Conservation (phyloP, 1,140 invertebrate species). For the Proales similis region DNA sequence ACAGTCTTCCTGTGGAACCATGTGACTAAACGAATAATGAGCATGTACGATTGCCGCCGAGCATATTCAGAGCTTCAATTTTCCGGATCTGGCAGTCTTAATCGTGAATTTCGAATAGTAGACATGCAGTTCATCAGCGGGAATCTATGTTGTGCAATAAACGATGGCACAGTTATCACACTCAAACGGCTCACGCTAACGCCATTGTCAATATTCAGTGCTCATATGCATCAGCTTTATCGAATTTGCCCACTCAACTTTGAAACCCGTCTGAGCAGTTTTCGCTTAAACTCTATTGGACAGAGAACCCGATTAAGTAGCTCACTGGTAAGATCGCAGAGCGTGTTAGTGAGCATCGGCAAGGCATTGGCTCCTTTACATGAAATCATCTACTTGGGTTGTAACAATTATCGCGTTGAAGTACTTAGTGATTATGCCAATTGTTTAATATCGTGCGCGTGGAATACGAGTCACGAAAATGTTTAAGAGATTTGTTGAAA, state of each 20-base stretch:
- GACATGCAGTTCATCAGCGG: conserved; percentile 25
- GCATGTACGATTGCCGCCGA: conserved; percentile 24
- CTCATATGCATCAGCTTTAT: conserved; percentile 32
- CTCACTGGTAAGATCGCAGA: conserved; percentile 18
- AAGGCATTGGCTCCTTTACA: conserved; percentile 19
- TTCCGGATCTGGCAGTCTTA: too few relatives aligned
- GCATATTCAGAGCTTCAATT: neutral
- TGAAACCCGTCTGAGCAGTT: conserved; percentile 15
- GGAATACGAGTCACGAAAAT: conserved; percentile 33
- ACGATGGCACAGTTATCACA: conserved; percentile 12
- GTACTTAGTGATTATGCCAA: conserved; percentile 35
- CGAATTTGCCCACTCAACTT: conserved; percentile 6
- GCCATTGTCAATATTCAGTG: conserved; percentile 10
- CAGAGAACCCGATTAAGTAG: conserved; percentile 12
- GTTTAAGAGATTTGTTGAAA: too few relatives aligned
- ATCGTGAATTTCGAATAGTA: conserved; percentile 20
- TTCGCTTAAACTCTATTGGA: neutral
- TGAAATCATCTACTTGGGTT: conserved; percentile 19
- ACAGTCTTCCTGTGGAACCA: conserved; percentile 31
- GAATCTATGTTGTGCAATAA: conserved; percentile 25
- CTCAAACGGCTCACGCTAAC: conserved; percentile 29
- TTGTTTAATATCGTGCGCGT: conserved; percentile 34
- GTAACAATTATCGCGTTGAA: conserved; percentile 11
- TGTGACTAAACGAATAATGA: conserved; percentile 35
- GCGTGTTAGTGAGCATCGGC: conserved; percentile 24